Base-by-base conservation (phyloP, 2,113 vertebrate genomes). In the Catharus bicknelli region DNA sequence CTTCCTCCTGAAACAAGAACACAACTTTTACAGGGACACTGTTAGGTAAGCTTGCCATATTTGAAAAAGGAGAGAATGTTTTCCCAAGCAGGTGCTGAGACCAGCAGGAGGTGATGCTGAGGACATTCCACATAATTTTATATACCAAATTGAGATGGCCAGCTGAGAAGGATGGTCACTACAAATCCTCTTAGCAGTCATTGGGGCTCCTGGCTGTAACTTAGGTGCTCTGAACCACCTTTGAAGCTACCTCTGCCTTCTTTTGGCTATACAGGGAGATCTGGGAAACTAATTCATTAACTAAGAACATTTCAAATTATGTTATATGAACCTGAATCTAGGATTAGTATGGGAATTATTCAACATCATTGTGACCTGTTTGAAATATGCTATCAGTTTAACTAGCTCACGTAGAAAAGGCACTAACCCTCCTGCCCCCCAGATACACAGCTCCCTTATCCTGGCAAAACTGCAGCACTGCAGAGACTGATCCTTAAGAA, bases 1-100 rank as follows among this genome's bases (percentile, higher is more conserved):
- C 86, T 93, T 72, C 81, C 30, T 83, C 66, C 84, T 86, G 84
- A 64, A 95, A 93, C 2, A 11, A 93, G n/a, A 79, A 4, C 47
- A 27, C 17, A 36, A 1, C 58, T 34, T 53, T 58, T 34, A 50
- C 1, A 0, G 11, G 19, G 20, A 47, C 5, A 29, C 16, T 13
- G 22, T 5, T 21, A 27, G 13, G 17, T 16, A 40, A 62, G 17
- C 3, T 70, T 81, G 36, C 50, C 8, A 0, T 6, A 12, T 3
- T 47, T 43, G 64, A 25, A 62, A 54, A 77, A 47, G n/a, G 23
- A 76, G 30, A 45, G 47, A 27, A 47, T 20, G 4, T 5, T 73
- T 62, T 58, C 34, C 68, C 63, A 47, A 66, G 61, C 53, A 26
- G 38, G 20, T 30, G 27, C 40, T 63, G 53, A 17, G 12, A 42